phyloP scores from a whole-genome alignment of 23 tunicate genomes.

The Botrylloides violaceus region DNA sequence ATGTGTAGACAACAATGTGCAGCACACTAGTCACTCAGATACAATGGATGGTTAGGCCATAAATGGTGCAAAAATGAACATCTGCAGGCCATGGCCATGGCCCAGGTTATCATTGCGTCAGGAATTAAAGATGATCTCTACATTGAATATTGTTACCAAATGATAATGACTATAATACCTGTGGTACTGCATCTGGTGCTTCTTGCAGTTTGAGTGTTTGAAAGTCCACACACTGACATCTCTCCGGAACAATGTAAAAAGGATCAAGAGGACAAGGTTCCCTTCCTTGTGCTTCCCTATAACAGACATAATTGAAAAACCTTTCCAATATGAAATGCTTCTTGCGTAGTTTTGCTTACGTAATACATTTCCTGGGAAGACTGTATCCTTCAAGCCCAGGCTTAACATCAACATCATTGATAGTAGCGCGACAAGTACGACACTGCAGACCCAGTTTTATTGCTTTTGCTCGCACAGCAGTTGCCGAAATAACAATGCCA shows the following conservation, averaged over 20 bases:
- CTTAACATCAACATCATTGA: slow-evolving; percentile 51
- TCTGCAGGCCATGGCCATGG: too few relatives aligned
- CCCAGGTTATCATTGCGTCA: too few relatives aligned
- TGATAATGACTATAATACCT: not conserved
- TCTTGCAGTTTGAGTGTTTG: slow-evolving; percentile 98
- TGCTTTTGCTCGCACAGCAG: slow-evolving; percentile 84
- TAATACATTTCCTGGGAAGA: slow-evolving; percentile 85
- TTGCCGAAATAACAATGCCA: slow-evolving; percentile 93
- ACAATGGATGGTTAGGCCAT: too few relatives aligned
- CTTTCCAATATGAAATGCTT: too few relatives aligned
- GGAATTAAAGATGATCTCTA: too few relatives aligned
- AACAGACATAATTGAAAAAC: not conserved
- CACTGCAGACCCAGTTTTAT: slow-evolving; percentile 82
- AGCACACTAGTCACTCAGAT: too few relatives aligned
- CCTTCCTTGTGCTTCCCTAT: slow-evolving; percentile 42
- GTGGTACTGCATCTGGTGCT: slow-evolving; percentile 98
- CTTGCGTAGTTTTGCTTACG: slow-evolving; percentile 39
- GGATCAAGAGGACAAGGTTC: slow-evolving; percentile 99
- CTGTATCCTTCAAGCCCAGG: slow-evolving; percentile 96
- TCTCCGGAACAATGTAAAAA: slow-evolving; percentile 89
- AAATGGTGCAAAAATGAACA: too few relatives aligned
- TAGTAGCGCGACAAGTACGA: slow-evolving; percentile 59
- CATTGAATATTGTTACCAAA: too few relatives aligned
- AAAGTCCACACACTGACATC: slow-evolving; percentile 91
- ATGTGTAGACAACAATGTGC: too few relatives aligned